Evolutionary conservation across 1,140 invertebrate genomes (phyloP), one percentile per base, ranked within the genome.

Genomic region (Halyomorpha halys): DNA sequence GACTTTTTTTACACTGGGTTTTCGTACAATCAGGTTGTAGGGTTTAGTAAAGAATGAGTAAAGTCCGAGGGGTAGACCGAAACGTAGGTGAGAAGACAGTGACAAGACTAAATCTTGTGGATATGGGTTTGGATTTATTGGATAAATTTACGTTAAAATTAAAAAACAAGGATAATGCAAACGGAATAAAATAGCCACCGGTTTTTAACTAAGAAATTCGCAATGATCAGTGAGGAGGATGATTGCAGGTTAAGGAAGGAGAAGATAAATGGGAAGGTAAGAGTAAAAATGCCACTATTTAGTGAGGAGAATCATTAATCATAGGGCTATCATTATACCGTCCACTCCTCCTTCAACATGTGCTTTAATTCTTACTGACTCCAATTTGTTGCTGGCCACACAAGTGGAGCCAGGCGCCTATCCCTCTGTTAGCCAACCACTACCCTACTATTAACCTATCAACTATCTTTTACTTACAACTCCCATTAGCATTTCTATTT

Each of bases 311-410:
- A 27, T 56, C 62, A 64, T 64, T 64, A 64, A 64, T 64, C 62
- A 64, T 25, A 44, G 53, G 30, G 11, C 30, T 53, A 64, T 53
- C 21, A 64, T 64, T 64, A 64, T 39, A 56, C 14, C 30, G 30
- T 54, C 62, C 27, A 30, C 53, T 64, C 27, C 62, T 47, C 44
- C 60, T 39, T 61, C 39, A 47, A 61, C 60, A 61, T 64, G 62
- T 59, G 62, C 53, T 64, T 64, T 64, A 64, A 64, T 64, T 64
- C 53, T 64, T 64, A 64, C 62, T 53, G 53, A 64, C 51, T 59
- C 62, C 62, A 64, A 64, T 64, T 64, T 64, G 62, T 64, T 45
- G 53, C 44, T 44, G 62, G 53, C 62, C 62, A 54, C 62, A 51
- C 62, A 64, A 53, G 62, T 59, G 25, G 62, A 39, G 11, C 21